A percentile compares a stretch with the other conserved stretches of the same genome.
These are phyloP conservation scores for Agriopis leucophaearia DNA, from an alignment of 2,888 invertebrate species.

Conservation along the genomic window DNA sequence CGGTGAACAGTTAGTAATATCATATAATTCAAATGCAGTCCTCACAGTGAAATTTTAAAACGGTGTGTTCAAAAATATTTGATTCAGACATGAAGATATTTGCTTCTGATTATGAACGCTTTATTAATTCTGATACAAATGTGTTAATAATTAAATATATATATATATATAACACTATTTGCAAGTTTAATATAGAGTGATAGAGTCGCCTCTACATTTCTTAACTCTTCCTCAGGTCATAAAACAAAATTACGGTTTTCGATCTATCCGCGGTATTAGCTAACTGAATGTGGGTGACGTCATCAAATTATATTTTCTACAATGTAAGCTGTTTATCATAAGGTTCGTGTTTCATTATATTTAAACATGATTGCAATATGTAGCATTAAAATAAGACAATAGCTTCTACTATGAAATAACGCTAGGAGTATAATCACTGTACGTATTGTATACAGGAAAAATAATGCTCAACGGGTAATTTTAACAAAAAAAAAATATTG, in stretches of 20 bases:
- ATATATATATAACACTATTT: not conserved
- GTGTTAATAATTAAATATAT: not conserved
- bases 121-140: not conserved
- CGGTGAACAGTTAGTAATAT: too few species aligned
- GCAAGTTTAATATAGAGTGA: not conserved
- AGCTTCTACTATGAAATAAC: not conserved
- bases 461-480: not conserved
- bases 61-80: too few species aligned
- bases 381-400: not conserved
- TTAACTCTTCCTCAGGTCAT: slow-evolving; percentile 42
- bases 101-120: too few species aligned
- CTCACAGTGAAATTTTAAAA: too few species aligned
- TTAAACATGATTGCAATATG: slow-evolving; percentile 22
- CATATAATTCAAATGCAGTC: too few species aligned
- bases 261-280: slow-evolving; percentile 56
- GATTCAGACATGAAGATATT: too few species aligned
- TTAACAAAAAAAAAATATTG: too few species aligned
- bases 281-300: slow-evolving; percentile 64
- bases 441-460: not conserved
- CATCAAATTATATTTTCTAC: slow-evolving; percentile 47
- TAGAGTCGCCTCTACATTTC: slow-evolving; percentile 23
- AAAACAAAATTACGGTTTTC: slow-evolving; percentile 61
- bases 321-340: slow-evolving; percentile 54
- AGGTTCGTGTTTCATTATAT: slow-evolving; percentile 43
- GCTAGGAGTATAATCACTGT: not conserved